These are phyloP conservation scores for Riptortus pedestris DNA, from an alignment of 1,140 invertebrate species.

Conservation along the genomic window DNA sequence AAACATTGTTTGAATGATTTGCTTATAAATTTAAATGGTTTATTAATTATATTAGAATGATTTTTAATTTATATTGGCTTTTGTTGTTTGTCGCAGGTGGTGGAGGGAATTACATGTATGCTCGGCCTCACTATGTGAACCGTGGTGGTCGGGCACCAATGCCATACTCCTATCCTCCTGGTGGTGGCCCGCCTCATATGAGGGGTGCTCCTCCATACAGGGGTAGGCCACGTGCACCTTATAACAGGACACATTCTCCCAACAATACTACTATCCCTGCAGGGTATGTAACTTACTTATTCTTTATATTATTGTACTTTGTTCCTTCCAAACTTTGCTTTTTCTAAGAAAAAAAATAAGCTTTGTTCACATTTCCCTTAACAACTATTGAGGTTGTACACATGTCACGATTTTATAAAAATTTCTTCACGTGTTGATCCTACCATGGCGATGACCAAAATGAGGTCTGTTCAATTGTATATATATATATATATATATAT, in stretches of 20 bases:
- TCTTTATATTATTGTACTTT: conserved; percentile 9
- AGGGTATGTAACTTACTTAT: conserved; percentile 1
- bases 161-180: neutral
- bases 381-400: no score
- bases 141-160: neutral
- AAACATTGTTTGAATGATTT: no score
- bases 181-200: neutral
- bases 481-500: no score
- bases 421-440: no score
- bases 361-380: no score
- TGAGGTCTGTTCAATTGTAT: no score
- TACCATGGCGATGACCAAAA: no score
- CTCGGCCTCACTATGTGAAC: conserved; percentile 9
- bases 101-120: conserved; percentile 21
- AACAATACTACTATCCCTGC: conserved; percentile 2
- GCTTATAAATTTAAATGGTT: no score
- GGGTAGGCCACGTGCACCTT: conserved; percentile 2
- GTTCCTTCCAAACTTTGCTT: neutral
- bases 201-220: neutral
- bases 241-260: neutral
- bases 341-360: neutral
- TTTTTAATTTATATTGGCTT: no score
- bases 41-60: no score
- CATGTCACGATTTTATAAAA: no score
- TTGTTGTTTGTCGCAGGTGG: no score